A percentile compares a stretch with the other conserved stretches of the same genome.
phyloP scores from a whole-genome alignment of 2,113 vertebrate genomes.

The Megatriorchis doriae region DNA sequence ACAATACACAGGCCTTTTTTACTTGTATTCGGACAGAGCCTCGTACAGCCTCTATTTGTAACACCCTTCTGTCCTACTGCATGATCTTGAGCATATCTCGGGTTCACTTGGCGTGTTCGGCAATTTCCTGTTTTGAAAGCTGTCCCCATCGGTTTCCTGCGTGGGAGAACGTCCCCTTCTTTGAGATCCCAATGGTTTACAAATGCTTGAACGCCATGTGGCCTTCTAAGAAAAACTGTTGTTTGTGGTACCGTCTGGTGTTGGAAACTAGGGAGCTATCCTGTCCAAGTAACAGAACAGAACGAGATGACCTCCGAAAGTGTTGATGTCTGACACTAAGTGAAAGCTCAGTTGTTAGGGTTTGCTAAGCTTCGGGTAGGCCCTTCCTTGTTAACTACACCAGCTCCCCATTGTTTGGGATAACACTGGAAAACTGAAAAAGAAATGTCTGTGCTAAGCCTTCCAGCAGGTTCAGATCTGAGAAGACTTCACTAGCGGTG shows the following conservation, averaged over 20 bases:
- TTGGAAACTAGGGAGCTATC: neutral
- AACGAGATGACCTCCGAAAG: fast-evolving
- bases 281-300: neutral
- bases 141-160: neutral
- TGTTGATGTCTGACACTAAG: fast-evolving
- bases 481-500: neutral
- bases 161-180: neutral
- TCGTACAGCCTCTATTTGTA: neutral
- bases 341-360: neutral
- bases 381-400: neutral
- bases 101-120: neutral
- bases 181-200: neutral
- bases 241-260: neutral
- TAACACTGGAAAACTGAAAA: neutral
- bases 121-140: slow-evolving; percentile 39
- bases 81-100: neutral
- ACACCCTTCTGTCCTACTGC: neutral
- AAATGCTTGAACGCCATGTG: neutral
- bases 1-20: neutral
- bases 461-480: neutral
- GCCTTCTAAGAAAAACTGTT: neutral
- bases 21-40: neutral
- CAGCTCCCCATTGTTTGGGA: neutral
- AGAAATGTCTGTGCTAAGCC: neutral
- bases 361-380: neutral